Base-by-base conservation (phyloP, 30 jellyfish, hydroid and myxozoan species). In the Turritopsis dohrnii region DNA sequence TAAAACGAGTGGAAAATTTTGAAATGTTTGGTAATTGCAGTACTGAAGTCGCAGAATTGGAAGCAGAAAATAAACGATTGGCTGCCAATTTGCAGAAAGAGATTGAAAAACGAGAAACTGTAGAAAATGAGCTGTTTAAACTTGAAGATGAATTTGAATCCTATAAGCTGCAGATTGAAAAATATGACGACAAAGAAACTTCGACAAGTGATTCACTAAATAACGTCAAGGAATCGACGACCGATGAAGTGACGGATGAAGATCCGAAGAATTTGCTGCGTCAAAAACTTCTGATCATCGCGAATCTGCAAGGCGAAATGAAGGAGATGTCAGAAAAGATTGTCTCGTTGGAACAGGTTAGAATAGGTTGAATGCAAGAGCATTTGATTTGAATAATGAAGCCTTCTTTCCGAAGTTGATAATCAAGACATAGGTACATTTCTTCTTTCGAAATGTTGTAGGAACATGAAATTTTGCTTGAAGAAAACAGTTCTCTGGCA, bases 91-190 rank as follows among this genome's bases (percentile, higher is more conserved):
- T 85, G 69, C 53, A 54, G 30, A 80, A 85, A 24, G 97, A 80
- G 73, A 26, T 76, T 18, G 90, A 84, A 27, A 53, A 75, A 30
- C 85, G 89, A 69, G 86, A 88, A 79, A 52, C 69, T 29, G 86
- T 86, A 26, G 96, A 93, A 74, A 85, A 81, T 19, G 98, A 93
- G 28, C 52, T 92, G 80, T 92, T 84, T 52, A 81, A 87, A 77
- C 75, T 88, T 21, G 96, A 93, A 75, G 96, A 93, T 31, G 96
- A 88, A 28, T 88, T 80, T 29, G 96, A 88, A 72, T 21, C 24
- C 29, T 82, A 13, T 82, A 82, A 82, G 72, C 21, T 66, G 24
- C 24, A 80, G 21, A 22, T 79, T 72, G 90, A 75, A 52, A 27
- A 52, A 30, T 80, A 85, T 18, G 90, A 85, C 21, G 26, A 21